Conservation (phyloP, 2,888 invertebrate genomes). For the Agriopis aurantiaria region DNA sequence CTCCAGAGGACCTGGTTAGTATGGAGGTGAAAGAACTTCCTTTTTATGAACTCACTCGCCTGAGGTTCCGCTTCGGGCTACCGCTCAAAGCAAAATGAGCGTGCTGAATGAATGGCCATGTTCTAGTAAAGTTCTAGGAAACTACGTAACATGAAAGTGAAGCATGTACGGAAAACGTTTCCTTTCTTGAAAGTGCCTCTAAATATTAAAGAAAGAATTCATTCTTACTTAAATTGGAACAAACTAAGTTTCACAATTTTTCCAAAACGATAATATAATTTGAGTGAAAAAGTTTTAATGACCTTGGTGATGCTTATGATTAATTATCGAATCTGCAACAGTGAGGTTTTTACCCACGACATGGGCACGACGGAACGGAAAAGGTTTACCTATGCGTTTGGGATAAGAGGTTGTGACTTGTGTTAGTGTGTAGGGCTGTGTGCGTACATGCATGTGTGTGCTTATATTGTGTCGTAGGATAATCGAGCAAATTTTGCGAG, state of each 20-base stretch:
- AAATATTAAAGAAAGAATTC: constrained; percentile 2
- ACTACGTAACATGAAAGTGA: constrained; percentile 16
- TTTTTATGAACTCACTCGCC: constrained; percentile 46
- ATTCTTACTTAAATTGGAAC: no score
- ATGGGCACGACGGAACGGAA: no score
- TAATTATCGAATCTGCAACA: no score
- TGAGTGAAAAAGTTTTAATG: background rate
- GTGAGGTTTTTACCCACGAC: no score
- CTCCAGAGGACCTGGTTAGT: constrained; percentile 45
- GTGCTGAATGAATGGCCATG: constrained; percentile 50
- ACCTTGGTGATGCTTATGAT: background rate
- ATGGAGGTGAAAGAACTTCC: constrained; percentile 53
- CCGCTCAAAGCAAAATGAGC: constrained; percentile 52
- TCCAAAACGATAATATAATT: background rate
- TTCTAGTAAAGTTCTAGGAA: constrained; percentile 25
- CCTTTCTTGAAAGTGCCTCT: constrained; percentile 3
- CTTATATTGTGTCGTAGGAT: no score
- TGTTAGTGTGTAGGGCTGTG: no score
- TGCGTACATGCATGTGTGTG: no score
- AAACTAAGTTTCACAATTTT: background rate
- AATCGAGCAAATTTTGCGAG: no score
- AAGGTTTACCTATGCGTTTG: no score
- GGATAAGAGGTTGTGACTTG: no score
- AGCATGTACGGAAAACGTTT: constrained; percentile 8
- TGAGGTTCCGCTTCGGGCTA: constrained; percentile 49